Percentiles rank a stretch among this genome's conserved stretches.
These are phyloP conservation scores for Antigone vipio DNA, from an alignment of 2,113 vertebrate genomes.

Conservation along the genomic window DNA sequence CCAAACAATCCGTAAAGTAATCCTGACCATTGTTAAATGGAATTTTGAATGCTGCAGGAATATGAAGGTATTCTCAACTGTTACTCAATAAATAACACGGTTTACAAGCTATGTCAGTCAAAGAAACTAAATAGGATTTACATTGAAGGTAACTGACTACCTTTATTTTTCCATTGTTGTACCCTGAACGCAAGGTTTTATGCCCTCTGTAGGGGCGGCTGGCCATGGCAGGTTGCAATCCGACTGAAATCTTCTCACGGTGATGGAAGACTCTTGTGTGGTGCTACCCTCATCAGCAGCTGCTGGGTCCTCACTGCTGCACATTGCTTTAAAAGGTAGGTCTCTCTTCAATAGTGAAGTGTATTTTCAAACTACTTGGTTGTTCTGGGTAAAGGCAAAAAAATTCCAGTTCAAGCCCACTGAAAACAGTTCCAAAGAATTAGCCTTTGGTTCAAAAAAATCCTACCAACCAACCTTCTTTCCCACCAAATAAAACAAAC, in stretches of 20 bases:
- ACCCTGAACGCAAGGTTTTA: background rate
- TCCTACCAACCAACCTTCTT: background rate
- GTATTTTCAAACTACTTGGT: background rate
- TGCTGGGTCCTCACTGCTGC: constrained; percentile 97
- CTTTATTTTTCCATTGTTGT: background rate
- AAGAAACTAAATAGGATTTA: background rate
- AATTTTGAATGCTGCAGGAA: background rate
- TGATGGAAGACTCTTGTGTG: constrained; percentile 90
- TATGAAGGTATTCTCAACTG: background rate
- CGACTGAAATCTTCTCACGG: constrained; percentile 85
- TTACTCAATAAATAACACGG: background rate
- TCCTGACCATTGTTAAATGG: background rate
- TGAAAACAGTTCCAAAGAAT: background rate
- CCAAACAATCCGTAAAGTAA: background rate
- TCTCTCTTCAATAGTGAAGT: background rate
- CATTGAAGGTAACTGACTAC: background rate
- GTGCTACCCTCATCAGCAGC: constrained; percentile 91
- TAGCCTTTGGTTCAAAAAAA: background rate
- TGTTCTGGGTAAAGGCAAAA: background rate
- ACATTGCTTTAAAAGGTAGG: constrained; percentile 95
- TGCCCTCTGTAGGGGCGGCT: constrained; percentile 81
- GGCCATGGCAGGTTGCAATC: constrained; percentile 96
- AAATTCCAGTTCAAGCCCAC: background rate
- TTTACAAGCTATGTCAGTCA: background rate
- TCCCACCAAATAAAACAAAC: background rate